phyloP scores from a whole-genome alignment of 2,113 vertebrate species.

The Colius striatus region DNA sequence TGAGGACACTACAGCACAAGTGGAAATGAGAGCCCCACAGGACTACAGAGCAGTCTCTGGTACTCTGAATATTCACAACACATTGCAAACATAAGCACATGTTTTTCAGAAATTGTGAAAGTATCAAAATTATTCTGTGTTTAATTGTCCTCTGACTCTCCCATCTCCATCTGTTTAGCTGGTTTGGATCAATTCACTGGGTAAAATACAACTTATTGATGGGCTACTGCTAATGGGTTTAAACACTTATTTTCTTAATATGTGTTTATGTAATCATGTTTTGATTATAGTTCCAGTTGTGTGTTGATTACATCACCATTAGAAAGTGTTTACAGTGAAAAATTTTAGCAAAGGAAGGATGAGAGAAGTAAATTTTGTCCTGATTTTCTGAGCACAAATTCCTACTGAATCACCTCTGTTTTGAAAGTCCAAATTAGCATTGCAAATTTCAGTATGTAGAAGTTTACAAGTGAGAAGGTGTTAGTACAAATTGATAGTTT shows the following conservation, averaged over 20 bases:
- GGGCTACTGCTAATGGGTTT: background rate
- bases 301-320: background rate
- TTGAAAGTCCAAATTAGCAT: background rate
- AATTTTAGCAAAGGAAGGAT: background rate
- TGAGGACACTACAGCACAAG: background rate
- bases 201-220: background rate
- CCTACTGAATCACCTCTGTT: background rate
- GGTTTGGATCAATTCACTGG: background rate
- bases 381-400: background rate
- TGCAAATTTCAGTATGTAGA: background rate
- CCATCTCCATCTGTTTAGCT: constrained; percentile 7
- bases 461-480: background rate
- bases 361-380: background rate
- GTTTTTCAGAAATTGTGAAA: constrained; percentile 23
- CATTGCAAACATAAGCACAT: background rate
- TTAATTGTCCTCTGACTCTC: background rate
- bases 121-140: background rate
- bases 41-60: background rate
- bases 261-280: background rate
- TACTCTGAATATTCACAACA: background rate
- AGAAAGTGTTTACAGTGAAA: background rate
- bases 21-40: background rate
- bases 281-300: background rate
- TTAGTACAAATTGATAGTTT: background rate
- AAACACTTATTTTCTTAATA: background rate